Base-by-base conservation (phyloP, 2,797 vertebrate genomes). In the Chiroxiphia lanceolata region DNA sequence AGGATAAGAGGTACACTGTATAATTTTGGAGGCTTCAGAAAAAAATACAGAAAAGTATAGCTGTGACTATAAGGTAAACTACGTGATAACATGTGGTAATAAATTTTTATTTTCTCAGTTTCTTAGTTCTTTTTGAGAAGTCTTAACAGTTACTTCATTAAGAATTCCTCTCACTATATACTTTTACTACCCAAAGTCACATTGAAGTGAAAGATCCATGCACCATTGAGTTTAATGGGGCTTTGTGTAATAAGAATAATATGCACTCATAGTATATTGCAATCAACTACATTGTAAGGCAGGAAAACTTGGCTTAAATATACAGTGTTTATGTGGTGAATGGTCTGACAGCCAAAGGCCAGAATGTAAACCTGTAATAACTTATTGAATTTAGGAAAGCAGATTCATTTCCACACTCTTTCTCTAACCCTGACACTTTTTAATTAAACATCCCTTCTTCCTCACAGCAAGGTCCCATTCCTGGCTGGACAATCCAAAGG, bases 181-280 rank as follows among this genome's bases (percentile, higher is more conserved):
- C 84, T 97, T 97, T 97, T 97, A 97, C 92, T 94, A 90, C 83
- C 94, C 96, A 98, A 97, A 97, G 97, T 98, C 96, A 97, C 95
- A 97, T 95, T 97, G 96, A 97, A 97, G 87, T 89, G 91, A 95
- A 94, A 89, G 92, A 96, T 96, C 94, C 94, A 97, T 85, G 97
- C 95, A 96, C 86, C 95, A 90, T 59, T 97, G 95, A 94, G 67
- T 96, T 97, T 96, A 97, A 96, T 94, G 86, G 4, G 67, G 92
- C 93, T 97, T 96, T 84, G 71, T 83, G 93, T 88, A 96, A 95
- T 79, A 96, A 95, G 77, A 96, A 89, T 95, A 97, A 96, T 93
- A 95, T 25, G 36, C 40, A 91, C 69, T 83, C 96, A 88, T 3
- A 87, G 69, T 47, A 76, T 67, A 83, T 63, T 90, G 69, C 76